Base-by-base conservation (phyloP, 2,797 vertebrate species). In the Brachyrhaphis roseni region DNA sequence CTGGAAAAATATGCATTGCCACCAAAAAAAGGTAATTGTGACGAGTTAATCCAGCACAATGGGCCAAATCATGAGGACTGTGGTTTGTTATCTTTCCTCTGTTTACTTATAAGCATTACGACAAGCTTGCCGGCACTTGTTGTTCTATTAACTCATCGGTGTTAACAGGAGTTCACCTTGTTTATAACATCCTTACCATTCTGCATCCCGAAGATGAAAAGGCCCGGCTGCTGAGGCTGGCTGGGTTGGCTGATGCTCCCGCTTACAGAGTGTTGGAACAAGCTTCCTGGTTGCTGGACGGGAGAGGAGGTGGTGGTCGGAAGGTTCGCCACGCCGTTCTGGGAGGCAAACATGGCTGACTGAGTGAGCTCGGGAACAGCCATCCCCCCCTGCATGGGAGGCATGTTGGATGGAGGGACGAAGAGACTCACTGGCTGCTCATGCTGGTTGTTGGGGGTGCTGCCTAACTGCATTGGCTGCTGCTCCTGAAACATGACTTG, bases 131-230 rank as follows among this genome's bases (percentile, higher is more conserved):
- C 11, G n/a, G 3, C 4, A 5, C 20, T 57, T 34, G 18, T 57
- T 34, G 11, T 41, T 72, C 34, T 72, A 18, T 80, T 23, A 76
- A 46, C 16, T 70, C 12, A 49, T 18, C 45, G 41, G 31, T 75
- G 73, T 81, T 1, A 70, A 55, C 20, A 51, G 4, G 20, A 1
- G 4, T 76, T 15, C 34, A 64, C 11, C 28, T 47, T 41, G 72
- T n/a, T 72, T 23, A 53, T 77, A 2, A 39, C 36, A 73, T 74
- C 3, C 96, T 98, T 94, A 99, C 98, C 98, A 31, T 97, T 99
- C 51, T 98, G 97, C 90, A 99, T 98, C 82, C 97, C 97, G 57
- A 98, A 99, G 34, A 99, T 96, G 93, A 98, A 99, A 84, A 99
- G 97, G 90, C 97, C 97, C 1, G 97, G 92, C 88, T 97, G 98